A percentile compares a stretch with the other conserved stretches of the same genome.
These are phyloP conservation scores for Pherbina coryleti DNA, from an alignment of 2,888 invertebrate genomes.

Conservation along the genomic window DNA sequence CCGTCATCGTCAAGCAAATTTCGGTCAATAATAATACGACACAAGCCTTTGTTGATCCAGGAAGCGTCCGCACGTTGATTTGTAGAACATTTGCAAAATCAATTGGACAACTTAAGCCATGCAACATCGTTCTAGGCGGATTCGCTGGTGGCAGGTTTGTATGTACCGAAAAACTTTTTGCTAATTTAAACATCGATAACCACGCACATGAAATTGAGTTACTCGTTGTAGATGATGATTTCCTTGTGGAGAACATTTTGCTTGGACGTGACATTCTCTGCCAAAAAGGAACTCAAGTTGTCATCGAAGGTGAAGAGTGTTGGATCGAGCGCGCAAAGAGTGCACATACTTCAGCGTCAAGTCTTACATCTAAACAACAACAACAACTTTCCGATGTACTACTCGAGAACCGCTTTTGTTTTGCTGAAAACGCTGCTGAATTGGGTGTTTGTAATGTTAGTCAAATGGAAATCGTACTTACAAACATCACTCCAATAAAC, in stretches of 20 bases:
- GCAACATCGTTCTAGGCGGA: conserved; percentile 18
- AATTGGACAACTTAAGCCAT: conserved; percentile 11
- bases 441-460: conserved; percentile 35
- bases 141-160: conserved; percentile 39
- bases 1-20: not conserved
- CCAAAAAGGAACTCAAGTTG: conserved; percentile 33
- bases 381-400: conserved; percentile 19
- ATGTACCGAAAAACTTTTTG: conserved; percentile 37
- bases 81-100: conserved; percentile 37
- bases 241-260: conserved; percentile 36
- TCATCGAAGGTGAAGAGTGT: conserved; percentile 41
- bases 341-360: not conserved
- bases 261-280: conserved; percentile 40
- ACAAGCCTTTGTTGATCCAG: conserved; percentile 38
- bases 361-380: not conserved
- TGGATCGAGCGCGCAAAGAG: conserved; percentile 21
- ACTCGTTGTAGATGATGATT: conserved; percentile 37
- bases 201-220: conserved; percentile 28
- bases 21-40: conserved; percentile 9
- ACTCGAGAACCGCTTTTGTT: not conserved
- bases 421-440: conserved; percentile 25
- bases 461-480: not conserved
- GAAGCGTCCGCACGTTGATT: conserved; percentile 30
- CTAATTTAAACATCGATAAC: conserved; percentile 36
- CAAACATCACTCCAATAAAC: not conserved